Percentiles rank a stretch among this genome's conserved stretches.
Conservation (phyloP, 1,140 invertebrate species). For the Cardiocondyla obscurior region DNA sequence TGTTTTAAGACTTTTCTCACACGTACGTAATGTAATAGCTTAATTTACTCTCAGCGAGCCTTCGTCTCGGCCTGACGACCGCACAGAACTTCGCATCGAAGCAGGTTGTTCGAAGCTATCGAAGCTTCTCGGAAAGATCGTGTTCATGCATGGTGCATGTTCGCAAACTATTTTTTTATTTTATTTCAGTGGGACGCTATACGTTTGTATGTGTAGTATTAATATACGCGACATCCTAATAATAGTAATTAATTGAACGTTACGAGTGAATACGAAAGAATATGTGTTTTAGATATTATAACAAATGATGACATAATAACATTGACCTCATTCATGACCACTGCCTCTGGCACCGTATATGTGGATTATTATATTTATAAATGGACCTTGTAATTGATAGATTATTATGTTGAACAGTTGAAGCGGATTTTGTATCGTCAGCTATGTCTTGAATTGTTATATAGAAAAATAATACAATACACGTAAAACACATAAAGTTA, state of each 20-base stretch:
- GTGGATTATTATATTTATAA: conserved; percentile 57
- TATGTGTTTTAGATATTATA: conserved; percentile 51
- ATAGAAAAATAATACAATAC: neutral
- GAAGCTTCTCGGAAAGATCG: conserved; percentile 59
- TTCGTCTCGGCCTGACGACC: conserved; percentile 49
- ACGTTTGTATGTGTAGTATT: conserved; percentile 1
- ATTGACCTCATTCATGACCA: conserved; percentile 61
- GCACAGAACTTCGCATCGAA: conserved; percentile 69
- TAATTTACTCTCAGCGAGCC: conserved; percentile 62
- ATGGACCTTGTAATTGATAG: conserved; percentile 26
- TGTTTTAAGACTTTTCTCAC: conserved; percentile 59
- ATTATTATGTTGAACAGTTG: conserved; percentile 11
- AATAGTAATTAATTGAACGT: conserved; percentile 30
- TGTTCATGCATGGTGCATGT: conserved; percentile 35
- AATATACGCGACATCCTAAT: conserved; percentile 27
- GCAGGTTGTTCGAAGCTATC: conserved; percentile 66
- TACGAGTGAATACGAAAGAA: conserved; percentile 28
- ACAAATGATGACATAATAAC: conserved; percentile 42
- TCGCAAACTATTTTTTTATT: conserved; percentile 62
- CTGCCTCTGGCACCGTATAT: conserved; percentile 60
- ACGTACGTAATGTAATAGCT: conserved; percentile 63
- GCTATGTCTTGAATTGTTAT: neutral
- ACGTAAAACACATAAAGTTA: conserved; percentile 4
- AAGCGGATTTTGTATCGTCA: conserved; percentile 32
- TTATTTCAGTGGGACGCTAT: conserved; percentile 50